Conservation (phyloP, 2,797 vertebrate genomes). For the Mycteria americana region DNA sequence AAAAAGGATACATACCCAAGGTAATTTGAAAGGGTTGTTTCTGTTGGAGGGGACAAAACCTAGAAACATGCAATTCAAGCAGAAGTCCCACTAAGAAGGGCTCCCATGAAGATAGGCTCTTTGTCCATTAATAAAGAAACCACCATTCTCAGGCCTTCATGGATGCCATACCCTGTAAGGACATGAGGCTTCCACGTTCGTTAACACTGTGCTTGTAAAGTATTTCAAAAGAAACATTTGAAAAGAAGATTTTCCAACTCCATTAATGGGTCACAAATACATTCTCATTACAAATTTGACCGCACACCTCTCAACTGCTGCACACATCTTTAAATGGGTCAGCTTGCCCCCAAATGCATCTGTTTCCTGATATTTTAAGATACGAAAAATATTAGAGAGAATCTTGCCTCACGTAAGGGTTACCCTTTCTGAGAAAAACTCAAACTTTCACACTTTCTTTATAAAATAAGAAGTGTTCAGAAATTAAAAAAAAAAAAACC, state of each 20-base stretch:
- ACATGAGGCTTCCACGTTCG: fast-evolving
- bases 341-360: not conserved
- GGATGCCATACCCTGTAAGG: not conserved
- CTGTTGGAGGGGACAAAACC: not conserved
- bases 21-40: not conserved
- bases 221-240: not conserved
- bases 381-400: not conserved
- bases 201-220: not conserved
- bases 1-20: not conserved
- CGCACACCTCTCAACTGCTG: not conserved
- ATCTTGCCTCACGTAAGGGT: not conserved
- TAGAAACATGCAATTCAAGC: not conserved
- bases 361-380: not conserved
- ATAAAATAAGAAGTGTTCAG: not conserved
- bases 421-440: not conserved
- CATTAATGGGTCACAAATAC: not conserved
- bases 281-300: not conserved
- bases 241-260: not conserved
- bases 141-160: not conserved
- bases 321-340: not conserved
- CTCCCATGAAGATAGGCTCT: not conserved
- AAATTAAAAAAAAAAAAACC: not conserved
- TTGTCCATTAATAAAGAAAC: not conserved
- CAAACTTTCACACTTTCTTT: not conserved
- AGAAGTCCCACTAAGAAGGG: not conserved